Evolutionary conservation across 2,797 vertebrate genomes (phyloP), one percentile per base, ranked within the genome.

Genomic region (Aldrovandia affinis): DNA sequence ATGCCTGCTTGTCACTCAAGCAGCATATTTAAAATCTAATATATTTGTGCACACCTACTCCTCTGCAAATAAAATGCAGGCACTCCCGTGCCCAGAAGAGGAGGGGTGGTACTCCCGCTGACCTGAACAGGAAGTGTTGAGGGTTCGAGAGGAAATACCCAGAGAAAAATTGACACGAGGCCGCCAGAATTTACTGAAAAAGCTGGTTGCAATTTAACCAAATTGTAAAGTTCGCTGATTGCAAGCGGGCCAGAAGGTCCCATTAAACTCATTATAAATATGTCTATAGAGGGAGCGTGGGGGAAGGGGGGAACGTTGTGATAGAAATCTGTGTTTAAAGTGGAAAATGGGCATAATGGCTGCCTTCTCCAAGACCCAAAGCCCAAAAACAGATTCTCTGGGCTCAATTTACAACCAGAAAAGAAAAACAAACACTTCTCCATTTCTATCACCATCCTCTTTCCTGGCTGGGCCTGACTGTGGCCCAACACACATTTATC

Each of bases 201-300:
- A 91, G 93, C 92, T 93, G 93, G 90, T 92, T 92, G 93, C 90
- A 94, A 93, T 94, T 89, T 89, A 89, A 88, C 85, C 87, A 85
- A 86, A 89, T 91, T 90, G 90, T 93, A 91, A 94, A 93, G 92
- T 93, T 92, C 83, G 81, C 90, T 92, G 91, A 93, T 93, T 94
- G 90, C 93, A 92, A 88, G 89, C 88, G 87, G 90, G 87, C 92
- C 89, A 88, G 80, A 83, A 91, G 91, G 90, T 85, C 89, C 90
- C 89, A 92, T 94, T 94, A 93, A 93, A 92, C 63, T 93, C 90
- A 93, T 94, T 92, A 93, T 91, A 89, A 90, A 91, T 91, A 91
- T 92, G 84, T 94, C 92, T 93, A 92, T 89, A 81, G 88, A 84
- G 81, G 88, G 50, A 28, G 5, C 28, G 44, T 4, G 12, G 20